Base-by-base conservation (phyloP, 2,888 invertebrate species). In the Eudemis profundana region DNA sequence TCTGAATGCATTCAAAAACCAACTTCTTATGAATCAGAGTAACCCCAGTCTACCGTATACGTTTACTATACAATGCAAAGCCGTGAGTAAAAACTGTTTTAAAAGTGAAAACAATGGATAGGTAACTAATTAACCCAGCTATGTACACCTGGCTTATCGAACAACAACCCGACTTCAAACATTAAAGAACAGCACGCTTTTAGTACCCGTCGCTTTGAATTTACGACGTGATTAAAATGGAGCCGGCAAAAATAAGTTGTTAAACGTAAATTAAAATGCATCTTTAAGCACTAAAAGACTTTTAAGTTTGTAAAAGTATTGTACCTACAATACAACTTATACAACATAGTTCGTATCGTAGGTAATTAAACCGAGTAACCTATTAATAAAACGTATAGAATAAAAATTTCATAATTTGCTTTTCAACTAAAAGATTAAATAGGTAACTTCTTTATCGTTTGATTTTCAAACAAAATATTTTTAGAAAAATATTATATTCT, bases 111-210 rank as follows among this genome's bases (percentile, higher is more conserved):
- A 36, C 33, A 46, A 57, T 4, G 21, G 33, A 57, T 36, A 54
- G 27, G 54, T 42, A 27, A 40, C 42, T 42, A 44, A 42, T 42
- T 40, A 42, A 44, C 27, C 29, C 19, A 56, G 29, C 8, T 17
- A 44, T 44, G 56, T 29, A 19, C 42, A 42, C 7, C 56, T 29
- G 56, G 19, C 29, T 29, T 29, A 19, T 44, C 27, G 44, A 56
- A 44, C 44, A 56, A 44, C 19, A 56, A 56, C 42, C 7, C n/a
- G 44, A 44, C 56, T 56, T 56, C 42, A 56, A 56, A 44, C 27
- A n/a, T 33, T 44, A 44, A 56, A 56, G 17, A n/a, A 50, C 29
- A 61, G 15, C n/a, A 33, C 27, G 2, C n/a, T 36, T 46, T 57
- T 46, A 47, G 14, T 47, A 57, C 46, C 46, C 19, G 10, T 10